Percentiles rank a stretch among this genome's conserved stretches.
Evolutionary conservation across 2,113 vertebrate species (phyloP).

Genomic region (Galeopterus variegatus): DNA sequence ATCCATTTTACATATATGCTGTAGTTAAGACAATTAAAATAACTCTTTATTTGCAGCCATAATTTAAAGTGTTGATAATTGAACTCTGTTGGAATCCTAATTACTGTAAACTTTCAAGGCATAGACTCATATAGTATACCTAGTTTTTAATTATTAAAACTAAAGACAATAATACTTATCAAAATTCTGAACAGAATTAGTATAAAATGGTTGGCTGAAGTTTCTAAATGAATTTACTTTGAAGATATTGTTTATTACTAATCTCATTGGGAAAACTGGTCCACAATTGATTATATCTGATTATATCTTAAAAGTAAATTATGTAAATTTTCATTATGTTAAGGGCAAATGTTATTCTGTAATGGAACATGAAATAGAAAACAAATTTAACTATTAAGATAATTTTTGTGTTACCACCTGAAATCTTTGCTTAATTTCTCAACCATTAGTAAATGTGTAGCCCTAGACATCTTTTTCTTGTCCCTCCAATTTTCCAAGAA

Average conservation of each 20-base stretch:
- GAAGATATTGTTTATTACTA: background rate
- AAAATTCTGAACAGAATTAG: background rate
- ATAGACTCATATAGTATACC: background rate
- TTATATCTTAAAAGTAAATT: background rate
- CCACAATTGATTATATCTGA: background rate
- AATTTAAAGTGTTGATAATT: background rate
- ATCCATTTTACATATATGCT: background rate
- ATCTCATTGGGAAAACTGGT: background rate
- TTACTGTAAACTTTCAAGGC: background rate
- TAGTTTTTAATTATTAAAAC: background rate
- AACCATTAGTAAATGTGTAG: background rate
- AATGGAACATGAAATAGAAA: slow-evolving; percentile 26
- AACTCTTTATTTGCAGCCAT: background rate
- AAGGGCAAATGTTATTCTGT: background rate
- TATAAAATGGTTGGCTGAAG: background rate
- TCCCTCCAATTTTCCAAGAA: background rate
- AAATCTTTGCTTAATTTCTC: background rate
- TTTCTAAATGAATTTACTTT: slow-evolving; percentile 13
- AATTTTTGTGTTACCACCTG: background rate
- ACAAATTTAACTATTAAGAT: background rate
- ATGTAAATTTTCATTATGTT: background rate
- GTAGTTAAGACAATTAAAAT: slow-evolving; percentile 25
- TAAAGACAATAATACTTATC: background rate
- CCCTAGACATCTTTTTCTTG: background rate
- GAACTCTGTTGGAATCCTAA: background rate